Evolutionary conservation across 2,113 vertebrate genomes (phyloP).

Genomic region (Phoxinus phoxinus): DNA sequence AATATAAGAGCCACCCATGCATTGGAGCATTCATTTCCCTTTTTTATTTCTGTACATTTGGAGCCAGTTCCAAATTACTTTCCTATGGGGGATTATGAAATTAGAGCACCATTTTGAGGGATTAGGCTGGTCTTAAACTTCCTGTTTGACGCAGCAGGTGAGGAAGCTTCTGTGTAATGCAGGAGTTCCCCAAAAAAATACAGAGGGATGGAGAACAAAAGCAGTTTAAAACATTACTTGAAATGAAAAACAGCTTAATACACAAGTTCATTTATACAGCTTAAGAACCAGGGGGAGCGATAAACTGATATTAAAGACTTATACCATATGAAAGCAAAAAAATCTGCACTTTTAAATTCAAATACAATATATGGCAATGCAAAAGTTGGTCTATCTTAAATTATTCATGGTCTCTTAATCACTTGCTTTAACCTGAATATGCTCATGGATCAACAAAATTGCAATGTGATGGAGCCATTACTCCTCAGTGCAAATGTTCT

Average conservation of each 20-base stretch:
- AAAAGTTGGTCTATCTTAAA: not conserved
- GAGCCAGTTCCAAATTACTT: conserved; percentile 49
- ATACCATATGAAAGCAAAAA: not conserved
- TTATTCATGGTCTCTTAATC: conserved; percentile 27
- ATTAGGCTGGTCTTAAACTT: conserved; percentile 48
- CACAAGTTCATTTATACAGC: not conserved
- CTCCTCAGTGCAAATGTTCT: not conserved
- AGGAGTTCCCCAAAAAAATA: not conserved
- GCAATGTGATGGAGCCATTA: not conserved
- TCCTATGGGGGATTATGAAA: conserved; percentile 56
- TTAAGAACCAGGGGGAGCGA: not conserved
- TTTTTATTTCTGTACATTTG: conserved; percentile 53
- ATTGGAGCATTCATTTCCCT: conserved; percentile 39
- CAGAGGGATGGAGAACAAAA: conserved; percentile 38
- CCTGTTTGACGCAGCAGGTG: not conserved
- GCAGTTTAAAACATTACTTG: conserved; percentile 7
- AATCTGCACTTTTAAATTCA: not conserved
- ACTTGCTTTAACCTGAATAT: conserved; percentile 15
- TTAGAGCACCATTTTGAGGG: conserved; percentile 55
- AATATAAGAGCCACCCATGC: conserved; percentile 35
- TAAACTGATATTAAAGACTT: not conserved
- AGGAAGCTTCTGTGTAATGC: conserved; percentile 27
- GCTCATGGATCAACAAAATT: conserved; percentile 1
- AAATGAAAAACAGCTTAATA: conserved; percentile 20
- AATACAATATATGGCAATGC: not conserved